Conservation (phyloP, 1,140 invertebrate genomes). For the Dryas iulia region DNA sequence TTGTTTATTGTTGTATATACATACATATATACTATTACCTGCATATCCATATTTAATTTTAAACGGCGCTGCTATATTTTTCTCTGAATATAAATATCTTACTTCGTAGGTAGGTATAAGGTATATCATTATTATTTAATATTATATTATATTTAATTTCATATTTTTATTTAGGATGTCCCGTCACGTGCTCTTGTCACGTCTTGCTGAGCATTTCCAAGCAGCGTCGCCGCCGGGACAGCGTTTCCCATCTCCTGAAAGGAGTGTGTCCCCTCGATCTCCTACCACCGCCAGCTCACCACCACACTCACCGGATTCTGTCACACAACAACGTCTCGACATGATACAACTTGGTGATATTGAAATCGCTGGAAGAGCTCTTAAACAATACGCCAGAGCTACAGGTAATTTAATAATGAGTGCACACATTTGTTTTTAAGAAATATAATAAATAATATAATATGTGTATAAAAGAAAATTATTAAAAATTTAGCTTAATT, state of each 20-base stretch:
- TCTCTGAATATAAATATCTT: too few species aligned
- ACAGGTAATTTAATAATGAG: constrained; percentile 51
- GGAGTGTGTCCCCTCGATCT: constrained; percentile 58
- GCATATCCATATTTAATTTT: too few species aligned
- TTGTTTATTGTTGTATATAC: too few species aligned
- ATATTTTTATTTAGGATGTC: constrained; percentile 61
- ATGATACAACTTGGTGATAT: constrained; percentile 64
- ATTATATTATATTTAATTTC: too few species aligned
- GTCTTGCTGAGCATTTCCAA: constrained; percentile 71
- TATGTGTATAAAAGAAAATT: too few species aligned
- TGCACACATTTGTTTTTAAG: too few species aligned
- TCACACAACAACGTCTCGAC: constrained; percentile 51
- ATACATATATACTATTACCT: too few species aligned
- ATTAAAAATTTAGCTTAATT: too few species aligned
- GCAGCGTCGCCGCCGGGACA: constrained; percentile 59
- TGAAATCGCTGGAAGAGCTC: constrained; percentile 65
- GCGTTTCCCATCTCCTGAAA: constrained; percentile 65
- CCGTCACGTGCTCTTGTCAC: constrained; percentile 66
- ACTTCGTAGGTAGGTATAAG: too few species aligned
- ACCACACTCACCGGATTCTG: constrained; percentile 58
- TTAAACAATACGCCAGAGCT: constrained; percentile 71
- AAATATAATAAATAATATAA: too few species aligned
- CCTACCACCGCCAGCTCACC: constrained; percentile 55
- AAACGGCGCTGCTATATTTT: too few species aligned
- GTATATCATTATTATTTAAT: too few species aligned